Base-by-base conservation (phyloP, 2,113 vertebrate species). In the Poecilia latipinna region DNA sequence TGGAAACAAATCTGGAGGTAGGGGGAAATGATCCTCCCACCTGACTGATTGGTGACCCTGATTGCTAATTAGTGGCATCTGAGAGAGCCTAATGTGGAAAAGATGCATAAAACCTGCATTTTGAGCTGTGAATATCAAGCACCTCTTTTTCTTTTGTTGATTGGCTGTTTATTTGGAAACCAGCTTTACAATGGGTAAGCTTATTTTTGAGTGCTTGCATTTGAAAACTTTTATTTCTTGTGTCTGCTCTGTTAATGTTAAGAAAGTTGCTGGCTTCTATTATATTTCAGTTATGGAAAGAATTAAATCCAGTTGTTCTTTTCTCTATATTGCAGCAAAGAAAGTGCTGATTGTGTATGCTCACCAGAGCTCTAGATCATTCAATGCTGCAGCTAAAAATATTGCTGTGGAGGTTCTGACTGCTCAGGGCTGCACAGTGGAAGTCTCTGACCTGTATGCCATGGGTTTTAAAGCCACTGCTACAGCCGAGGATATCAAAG, bases 381-480 rank as follows among this genome's bases (percentile, higher is more conserved):
- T 97, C 89, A 96, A 91, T 11, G 78, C 94, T 5, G 96, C 96
- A 13, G 94, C 94, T 75, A 95, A 95, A 82, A 89, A 94, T 33
- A 92, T 86, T 0, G 92, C 95, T 0, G 87, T 90, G 0, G 88
- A 94, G 13, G 72, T 76, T 12, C 75, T 96, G 77, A 84, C 80
- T 24, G 68, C 65, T 65, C 84, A 90, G 68, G 94, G 93, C 37
- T 96, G 91, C 91, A 72, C 75, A 0, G 94, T 96, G 4, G 75
- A 86, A 0, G 92, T 92, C 37, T 97, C 95, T 0, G 96, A 97
- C 82, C 90, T 97, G n/a, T 96, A 96, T 0, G 89, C 92, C 70
- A 92, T 94, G 91, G 93, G 84, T 28, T 96, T 96, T 78, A 93
- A 94, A 70, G 93, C 96, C 0, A 4, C 93, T 33, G 84, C 94